phyloP scores from a whole-genome alignment of 2,888 invertebrate species.

The Plebejus argus region DNA sequence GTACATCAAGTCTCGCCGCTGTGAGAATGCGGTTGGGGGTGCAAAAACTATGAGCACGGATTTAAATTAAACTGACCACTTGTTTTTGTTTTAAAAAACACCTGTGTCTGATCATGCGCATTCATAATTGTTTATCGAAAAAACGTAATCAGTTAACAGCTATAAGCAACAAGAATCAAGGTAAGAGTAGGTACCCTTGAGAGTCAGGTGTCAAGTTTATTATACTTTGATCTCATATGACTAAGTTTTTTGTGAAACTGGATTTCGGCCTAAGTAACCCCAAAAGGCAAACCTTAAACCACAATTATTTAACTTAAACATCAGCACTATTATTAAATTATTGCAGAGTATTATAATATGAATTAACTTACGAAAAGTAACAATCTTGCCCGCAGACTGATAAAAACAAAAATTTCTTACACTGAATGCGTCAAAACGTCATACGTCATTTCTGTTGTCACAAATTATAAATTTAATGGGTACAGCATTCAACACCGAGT shows the following conservation, averaged over 20 bases:
- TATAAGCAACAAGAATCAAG: not conserved
- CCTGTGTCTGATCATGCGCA: conserved; percentile 40
- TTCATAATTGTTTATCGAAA: conserved; percentile 2
- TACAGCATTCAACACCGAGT: not conserved
- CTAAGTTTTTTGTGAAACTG: no score
- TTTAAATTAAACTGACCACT: conserved; percentile 77
- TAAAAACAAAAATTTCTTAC: not conserved
- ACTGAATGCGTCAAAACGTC: not conserved
- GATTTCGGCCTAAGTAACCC: no score
- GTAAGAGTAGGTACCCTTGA: no score
- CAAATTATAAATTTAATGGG: not conserved
- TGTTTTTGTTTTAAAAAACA: conserved; percentile 67
- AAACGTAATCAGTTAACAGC: not conserved
- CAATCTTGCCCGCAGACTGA: no score
- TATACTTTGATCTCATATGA: not conserved
- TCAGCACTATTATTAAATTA: no score
- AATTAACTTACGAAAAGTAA: no score
- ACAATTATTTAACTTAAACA: no score
- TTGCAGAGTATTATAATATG: no score
- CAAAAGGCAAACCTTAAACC: no score
- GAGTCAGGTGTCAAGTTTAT: no score
- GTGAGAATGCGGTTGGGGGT: conserved; percentile 81
- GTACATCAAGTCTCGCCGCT: conserved; percentile 77
- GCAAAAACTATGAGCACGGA: conserved; percentile 77
- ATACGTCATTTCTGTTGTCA: not conserved